These are phyloP conservation scores for Gobio occitaniae DNA, from an alignment of 2,797 vertebrate genomes.

Conservation along the genomic window DNA sequence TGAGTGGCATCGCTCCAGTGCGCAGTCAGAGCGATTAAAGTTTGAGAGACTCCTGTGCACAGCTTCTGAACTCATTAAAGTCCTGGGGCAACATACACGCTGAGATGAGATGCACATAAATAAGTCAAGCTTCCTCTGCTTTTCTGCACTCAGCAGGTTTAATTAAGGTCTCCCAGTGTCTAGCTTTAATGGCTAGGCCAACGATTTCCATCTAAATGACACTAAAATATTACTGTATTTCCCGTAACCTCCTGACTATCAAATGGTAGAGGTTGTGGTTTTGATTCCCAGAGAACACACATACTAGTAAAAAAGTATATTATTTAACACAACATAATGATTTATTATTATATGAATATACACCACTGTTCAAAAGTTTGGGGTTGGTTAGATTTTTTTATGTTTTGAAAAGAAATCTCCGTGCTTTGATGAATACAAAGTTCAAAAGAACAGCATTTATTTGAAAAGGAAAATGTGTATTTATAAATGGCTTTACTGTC, in stretches of 20 bases:
- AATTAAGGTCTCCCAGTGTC: conserved; percentile 42
- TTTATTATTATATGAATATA: neutral
- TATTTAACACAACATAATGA: neutral
- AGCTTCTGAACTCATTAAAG: conserved; percentile 55
- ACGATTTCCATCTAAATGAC: conserved; percentile 27
- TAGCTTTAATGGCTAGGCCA: conserved; percentile 29
- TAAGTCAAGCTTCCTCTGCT: conserved; percentile 46
- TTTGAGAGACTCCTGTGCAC: conserved; percentile 44
- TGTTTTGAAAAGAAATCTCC: neutral
- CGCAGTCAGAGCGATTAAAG: conserved; percentile 53
- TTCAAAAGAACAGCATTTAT: neutral
- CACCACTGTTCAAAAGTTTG: neutral
- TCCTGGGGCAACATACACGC: conserved; percentile 34
- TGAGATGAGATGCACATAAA: conserved; percentile 51
- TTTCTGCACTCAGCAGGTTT: conserved; percentile 48
- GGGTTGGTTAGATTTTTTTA: neutral
- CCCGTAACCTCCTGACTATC: neutral
- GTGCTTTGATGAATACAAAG: neutral
- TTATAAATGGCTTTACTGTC: neutral
- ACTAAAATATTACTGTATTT: conserved; percentile 14
- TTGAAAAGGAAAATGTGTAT: neutral
- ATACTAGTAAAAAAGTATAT: neutral
- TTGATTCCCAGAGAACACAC: neutral
- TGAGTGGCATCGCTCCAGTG: conserved; percentile 31
- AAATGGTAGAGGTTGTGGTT: neutral